Conservation (phyloP, 2,888 invertebrate genomes). For the Stenodema calcarata region DNA sequence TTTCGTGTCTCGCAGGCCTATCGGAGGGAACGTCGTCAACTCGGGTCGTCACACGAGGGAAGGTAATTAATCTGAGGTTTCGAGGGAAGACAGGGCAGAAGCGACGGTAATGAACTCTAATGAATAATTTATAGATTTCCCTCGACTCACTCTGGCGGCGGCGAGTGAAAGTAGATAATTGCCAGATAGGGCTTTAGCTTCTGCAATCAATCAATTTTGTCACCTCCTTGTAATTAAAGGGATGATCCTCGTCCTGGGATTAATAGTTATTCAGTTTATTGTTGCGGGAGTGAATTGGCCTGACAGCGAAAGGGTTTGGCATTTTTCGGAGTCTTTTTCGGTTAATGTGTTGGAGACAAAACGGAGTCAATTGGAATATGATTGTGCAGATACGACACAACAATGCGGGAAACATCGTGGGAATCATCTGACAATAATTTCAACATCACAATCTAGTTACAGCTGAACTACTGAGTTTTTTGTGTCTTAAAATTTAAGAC, state of each 20-base stretch:
- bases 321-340: not conserved
- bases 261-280: constrained; percentile 4
- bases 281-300: not conserved
- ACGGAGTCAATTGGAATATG: too few relatives aligned
- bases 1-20: not conserved
- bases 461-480: too few relatives aligned
- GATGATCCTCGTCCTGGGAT: not conserved
- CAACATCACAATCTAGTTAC: too few relatives aligned
- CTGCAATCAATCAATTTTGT: constrained; percentile 44
- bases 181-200: constrained; percentile 26
- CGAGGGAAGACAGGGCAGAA: not conserved
- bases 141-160: not conserved
- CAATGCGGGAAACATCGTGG: too few relatives aligned
- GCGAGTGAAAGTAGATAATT: constrained; percentile 37
- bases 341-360: too few relatives aligned
- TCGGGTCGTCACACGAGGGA: not conserved
- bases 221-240: constrained; percentile 28
- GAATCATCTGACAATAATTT: too few relatives aligned
- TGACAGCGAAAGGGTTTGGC: not conserved
- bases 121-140: constrained; percentile 44
- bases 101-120: constrained; percentile 41
- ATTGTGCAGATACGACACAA: too few relatives aligned
- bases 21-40: constrained; percentile 35
- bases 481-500: too few relatives aligned
- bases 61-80: constrained; percentile 45